These are phyloP conservation scores for Drosophila takahashii DNA, from an alignment of 1,140 invertebrate species.

Conservation along the genomic window DNA sequence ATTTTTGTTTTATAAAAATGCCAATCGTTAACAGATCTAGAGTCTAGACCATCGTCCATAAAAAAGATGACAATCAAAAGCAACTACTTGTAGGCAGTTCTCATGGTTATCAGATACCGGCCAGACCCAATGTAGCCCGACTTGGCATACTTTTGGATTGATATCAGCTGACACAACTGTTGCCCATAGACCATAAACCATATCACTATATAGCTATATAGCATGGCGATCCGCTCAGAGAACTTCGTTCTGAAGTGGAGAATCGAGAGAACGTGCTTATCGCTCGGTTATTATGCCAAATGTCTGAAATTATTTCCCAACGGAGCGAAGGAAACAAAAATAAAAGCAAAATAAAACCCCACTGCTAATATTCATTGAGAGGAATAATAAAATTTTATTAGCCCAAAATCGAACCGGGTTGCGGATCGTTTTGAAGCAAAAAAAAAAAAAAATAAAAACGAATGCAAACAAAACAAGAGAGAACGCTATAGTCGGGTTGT, in stretches of 20 bases:
- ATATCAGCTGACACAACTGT: constrained; percentile 12
- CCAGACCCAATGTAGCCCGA: constrained; percentile 13
- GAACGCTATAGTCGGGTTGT: no score
- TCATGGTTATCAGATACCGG: neutral
- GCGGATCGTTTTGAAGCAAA: constrained; percentile 2
- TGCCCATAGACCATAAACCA: constrained; percentile 4
- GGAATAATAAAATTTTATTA: constrained; percentile 57
- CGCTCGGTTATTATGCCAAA: constrained; percentile 29
- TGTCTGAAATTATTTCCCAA: constrained; percentile 12
- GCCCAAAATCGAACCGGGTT: constrained; percentile 24
- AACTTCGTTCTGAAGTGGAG: neutral
- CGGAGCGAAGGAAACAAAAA: constrained; percentile 1
- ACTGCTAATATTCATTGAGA: constrained; percentile 47
- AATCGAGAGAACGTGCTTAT: constrained; percentile 61
- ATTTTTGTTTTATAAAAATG: no score
- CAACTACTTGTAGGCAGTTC: no score
- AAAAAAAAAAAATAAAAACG: constrained; percentile 3
- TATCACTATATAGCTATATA: neutral
- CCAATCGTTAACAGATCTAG: neutral
- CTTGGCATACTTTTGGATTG: constrained; percentile 1
- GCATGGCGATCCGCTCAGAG: neutral
- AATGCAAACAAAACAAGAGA: constrained; percentile 37
- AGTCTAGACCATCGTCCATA: neutral
- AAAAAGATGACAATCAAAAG: neutral
- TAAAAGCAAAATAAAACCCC: constrained; percentile 4